Evolutionary conservation across 2,797 vertebrate species (phyloP).

Genomic region (Acanthurus lineatus): DNA sequence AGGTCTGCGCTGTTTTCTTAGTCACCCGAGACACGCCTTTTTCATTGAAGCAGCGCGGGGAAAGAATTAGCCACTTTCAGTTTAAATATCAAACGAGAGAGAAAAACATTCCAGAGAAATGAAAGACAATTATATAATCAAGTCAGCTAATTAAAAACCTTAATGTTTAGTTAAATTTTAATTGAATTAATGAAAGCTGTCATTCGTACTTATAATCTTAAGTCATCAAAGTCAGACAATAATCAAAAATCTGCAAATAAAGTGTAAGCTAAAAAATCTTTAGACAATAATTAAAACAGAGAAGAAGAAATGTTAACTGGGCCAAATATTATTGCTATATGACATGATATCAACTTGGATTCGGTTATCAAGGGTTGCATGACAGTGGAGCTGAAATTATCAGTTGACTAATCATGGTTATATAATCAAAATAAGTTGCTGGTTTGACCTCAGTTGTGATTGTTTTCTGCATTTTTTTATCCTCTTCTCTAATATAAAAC

Average conservation of each 20-base stretch:
- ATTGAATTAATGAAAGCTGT: constrained; percentile 7
- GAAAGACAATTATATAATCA: background rate
- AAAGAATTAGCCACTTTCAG: constrained; percentile 62
- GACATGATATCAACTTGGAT: background rate
- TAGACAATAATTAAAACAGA: background rate
- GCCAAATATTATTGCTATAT: background rate
- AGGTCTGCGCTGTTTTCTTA: constrained; percentile 65
- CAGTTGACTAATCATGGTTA: too few species aligned
- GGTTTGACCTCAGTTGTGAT: background rate
- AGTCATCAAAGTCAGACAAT: constrained; percentile 7
- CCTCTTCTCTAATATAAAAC: background rate
- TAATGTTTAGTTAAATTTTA: background rate
- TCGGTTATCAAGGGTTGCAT: background rate
- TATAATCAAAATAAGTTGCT: background rate
- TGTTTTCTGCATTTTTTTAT: background rate
- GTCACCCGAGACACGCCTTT: constrained; percentile 67
- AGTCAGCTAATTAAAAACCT: constrained; percentile 14
- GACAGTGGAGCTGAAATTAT: background rate
- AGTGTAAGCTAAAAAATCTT: too few species aligned
- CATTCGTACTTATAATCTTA: background rate
- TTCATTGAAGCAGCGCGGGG: constrained; percentile 46
- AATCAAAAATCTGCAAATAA: background rate
- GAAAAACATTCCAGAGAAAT: constrained; percentile 11
- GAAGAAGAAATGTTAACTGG: background rate
- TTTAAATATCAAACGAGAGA: constrained; percentile 30